phyloP scores from a whole-genome alignment of 2,113 vertebrate species.

The Ailurus styani region DNA sequence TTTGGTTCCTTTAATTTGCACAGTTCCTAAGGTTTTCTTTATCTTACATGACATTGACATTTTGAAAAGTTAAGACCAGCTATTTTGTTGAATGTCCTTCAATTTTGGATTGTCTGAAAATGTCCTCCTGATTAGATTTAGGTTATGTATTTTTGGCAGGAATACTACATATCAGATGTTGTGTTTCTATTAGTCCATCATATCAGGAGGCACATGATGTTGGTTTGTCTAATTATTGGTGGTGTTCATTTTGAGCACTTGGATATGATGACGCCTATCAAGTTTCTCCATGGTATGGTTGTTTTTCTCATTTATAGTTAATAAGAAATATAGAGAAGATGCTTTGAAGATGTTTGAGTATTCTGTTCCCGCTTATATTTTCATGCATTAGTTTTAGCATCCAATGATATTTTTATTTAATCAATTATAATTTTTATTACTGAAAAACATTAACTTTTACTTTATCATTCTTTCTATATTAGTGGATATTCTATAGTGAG shows the following conservation, averaged over 20 bases:
- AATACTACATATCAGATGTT: not conserved
- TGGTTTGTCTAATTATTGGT: not conserved
- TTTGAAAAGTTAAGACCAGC: not conserved
- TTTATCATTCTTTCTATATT: not conserved
- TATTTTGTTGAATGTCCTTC: not conserved
- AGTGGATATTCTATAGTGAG: not conserved
- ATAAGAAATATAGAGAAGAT: not conserved
- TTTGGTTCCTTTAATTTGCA: not conserved
- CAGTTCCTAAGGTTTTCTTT: not conserved
- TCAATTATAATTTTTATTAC: not conserved
- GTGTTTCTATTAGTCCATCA: not conserved
- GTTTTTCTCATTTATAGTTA: not conserved
- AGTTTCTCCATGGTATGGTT: not conserved
- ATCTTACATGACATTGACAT: not conserved
- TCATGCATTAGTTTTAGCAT: constrained; percentile 1
- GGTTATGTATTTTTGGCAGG: not conserved
- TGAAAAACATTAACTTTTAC: not conserved
- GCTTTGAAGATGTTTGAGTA: not conserved
- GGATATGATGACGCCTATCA: not conserved
- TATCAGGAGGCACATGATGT: not conserved
- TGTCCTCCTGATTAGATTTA: not conserved
- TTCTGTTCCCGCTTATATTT: not conserved
- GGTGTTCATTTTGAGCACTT: not conserved
- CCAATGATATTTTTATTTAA: constrained; percentile 1
- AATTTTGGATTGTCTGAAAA: not conserved